phyloP scores from a whole-genome alignment of 2,888 invertebrate genomes.

The Uloborus plumipes region DNA sequence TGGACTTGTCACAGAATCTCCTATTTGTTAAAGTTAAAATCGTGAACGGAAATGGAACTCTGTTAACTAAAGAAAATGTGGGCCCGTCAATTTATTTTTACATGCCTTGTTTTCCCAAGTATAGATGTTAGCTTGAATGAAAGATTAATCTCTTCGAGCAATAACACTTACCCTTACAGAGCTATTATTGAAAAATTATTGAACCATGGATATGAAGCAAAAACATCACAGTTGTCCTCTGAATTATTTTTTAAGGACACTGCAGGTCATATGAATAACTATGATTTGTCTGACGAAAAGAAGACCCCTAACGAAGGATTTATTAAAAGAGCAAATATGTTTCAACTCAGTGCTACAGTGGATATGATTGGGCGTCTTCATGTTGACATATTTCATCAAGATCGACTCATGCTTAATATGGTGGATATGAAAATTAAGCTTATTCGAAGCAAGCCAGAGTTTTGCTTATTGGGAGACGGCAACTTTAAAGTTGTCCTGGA shows the following conservation, averaged over 20 bases:
- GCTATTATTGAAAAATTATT: slow-evolving; percentile 22
- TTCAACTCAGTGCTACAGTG: slow-evolving; percentile 8
- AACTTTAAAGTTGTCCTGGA: slow-evolving; percentile 64
- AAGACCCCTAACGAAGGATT: slow-evolving; percentile 32
- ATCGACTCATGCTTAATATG: slow-evolving; percentile 30
- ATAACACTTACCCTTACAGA: slow-evolving; percentile 29
- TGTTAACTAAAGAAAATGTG: background rate
- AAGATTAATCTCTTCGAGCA: slow-evolving; percentile 10
- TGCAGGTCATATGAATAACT: background rate
- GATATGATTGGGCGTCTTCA: slow-evolving; percentile 51
- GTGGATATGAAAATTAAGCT: slow-evolving; percentile 34
- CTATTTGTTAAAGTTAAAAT: slow-evolving; percentile 20
- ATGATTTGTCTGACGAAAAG: background rate
- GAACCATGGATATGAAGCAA: slow-evolving; percentile 20
- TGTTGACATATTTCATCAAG: slow-evolving; percentile 38
- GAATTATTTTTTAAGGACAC: slow-evolving; percentile 31
- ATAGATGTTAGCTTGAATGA: slow-evolving; percentile 29
- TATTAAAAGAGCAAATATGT: slow-evolving; percentile 6
- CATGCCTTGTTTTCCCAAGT: slow-evolving; percentile 18
- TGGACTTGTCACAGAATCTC: slow-evolving; percentile 18
- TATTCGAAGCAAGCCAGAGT: slow-evolving; percentile 41
- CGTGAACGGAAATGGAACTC: slow-evolving; percentile 6
- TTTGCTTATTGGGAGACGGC: slow-evolving; percentile 28
- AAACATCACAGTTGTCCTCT: slow-evolving; percentile 21
- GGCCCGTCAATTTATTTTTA: slow-evolving; percentile 20